Evolutionary conservation across 2,113 vertebrate species (phyloP).

Genomic region (Paradoxurus hermaphroditus): DNA sequence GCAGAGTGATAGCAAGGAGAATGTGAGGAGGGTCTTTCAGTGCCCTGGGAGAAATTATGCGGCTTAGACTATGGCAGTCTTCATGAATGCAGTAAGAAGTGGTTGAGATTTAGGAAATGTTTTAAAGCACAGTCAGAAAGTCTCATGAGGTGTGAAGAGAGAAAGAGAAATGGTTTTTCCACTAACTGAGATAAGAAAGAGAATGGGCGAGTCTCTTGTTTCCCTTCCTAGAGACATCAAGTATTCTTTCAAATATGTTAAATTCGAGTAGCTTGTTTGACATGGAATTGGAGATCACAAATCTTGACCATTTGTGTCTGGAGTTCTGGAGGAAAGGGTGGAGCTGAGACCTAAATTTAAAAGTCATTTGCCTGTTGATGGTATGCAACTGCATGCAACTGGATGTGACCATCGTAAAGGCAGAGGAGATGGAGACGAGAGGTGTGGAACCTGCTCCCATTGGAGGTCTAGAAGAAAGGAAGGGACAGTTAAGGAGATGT

Average conservation of each 20-base stretch:
- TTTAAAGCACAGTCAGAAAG: background rate
- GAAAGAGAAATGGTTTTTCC: background rate
- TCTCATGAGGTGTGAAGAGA: background rate
- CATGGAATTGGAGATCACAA: background rate
- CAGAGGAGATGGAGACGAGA: background rate
- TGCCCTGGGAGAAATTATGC: background rate
- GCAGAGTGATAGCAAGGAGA: background rate
- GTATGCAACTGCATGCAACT: accelerated
- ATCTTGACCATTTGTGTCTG: background rate
- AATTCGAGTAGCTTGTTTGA: background rate
- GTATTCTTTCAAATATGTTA: background rate
- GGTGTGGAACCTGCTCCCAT: background rate
- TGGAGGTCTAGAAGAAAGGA: background rate
- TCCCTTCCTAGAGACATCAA: background rate
- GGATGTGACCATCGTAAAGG: background rate
- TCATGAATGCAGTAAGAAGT: background rate
- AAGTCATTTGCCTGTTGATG: background rate
- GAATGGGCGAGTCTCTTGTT: background rate
- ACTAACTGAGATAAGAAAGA: background rate
- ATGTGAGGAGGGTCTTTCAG: background rate
- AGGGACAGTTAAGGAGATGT: background rate
- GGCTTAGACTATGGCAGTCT: background rate
- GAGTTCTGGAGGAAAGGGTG: background rate
- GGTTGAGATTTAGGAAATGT: background rate
- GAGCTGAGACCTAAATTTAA: background rate